phyloP scores from a whole-genome alignment of 92 coral and sea anemone species.

The Blastomussa wellsi region DNA sequence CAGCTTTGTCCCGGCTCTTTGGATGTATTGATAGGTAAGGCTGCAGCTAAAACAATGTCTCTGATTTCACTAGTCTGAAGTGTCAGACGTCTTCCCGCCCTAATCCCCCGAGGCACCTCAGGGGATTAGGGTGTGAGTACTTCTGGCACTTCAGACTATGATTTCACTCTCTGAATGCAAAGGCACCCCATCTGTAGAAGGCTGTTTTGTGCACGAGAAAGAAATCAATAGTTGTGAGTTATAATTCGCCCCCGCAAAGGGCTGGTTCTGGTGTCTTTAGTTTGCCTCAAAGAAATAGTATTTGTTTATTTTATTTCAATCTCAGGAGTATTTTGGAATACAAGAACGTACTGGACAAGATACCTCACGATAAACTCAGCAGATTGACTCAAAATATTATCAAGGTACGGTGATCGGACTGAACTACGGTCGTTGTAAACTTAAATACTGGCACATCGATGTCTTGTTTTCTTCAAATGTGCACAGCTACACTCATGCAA shows the following conservation, averaged over 20 bases:
- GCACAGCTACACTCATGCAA: background rate
- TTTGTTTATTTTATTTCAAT: background rate
- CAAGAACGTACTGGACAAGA: slow-evolving; percentile 68
- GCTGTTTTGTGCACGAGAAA: background rate
- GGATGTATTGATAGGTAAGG: slow-evolving; percentile 83
- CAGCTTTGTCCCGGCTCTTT: slow-evolving; percentile 87
- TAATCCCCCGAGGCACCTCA: too few relatives aligned
- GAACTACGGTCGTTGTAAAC: background rate
- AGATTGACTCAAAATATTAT: slow-evolving; percentile 86
- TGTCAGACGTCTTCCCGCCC: too few relatives aligned
- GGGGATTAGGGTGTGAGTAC: too few relatives aligned
- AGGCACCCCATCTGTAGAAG: background rate
- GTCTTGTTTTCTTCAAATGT: background rate
- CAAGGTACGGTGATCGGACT: slow-evolving; percentile 51
- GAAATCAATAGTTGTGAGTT: background rate
- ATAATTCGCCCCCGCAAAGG: too few relatives aligned
- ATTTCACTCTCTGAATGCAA: too few relatives aligned
- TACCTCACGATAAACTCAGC: slow-evolving; percentile 75
- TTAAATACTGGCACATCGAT: background rate
- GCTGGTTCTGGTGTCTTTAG: background rate
- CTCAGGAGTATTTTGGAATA: slow-evolving; percentile 78
- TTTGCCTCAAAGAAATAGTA: background rate
- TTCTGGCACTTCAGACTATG: too few relatives aligned
- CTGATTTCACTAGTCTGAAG: too few relatives aligned
- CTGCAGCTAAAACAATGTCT: background rate